A percentile compares a stretch with the other conserved stretches of the same genome.
Conservation (phyloP, 1,140 invertebrate genomes). For the Drosophila pseudoobscura region DNA sequence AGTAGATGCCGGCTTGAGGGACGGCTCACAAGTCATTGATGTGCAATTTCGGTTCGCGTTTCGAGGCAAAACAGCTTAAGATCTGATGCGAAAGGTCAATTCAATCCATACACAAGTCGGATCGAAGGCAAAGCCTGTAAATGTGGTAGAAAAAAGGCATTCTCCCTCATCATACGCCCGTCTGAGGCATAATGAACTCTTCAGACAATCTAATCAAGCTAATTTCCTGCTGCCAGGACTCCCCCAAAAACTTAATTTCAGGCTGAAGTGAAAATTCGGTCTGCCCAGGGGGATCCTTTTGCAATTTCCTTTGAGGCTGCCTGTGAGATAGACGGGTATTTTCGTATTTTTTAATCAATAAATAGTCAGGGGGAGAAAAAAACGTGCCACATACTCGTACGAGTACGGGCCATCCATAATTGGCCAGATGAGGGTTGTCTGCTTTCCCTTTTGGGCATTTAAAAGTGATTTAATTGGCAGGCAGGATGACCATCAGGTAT, state of each 20-base stretch:
- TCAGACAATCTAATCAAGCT: constrained; percentile 47
- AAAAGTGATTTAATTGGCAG: constrained; percentile 45
- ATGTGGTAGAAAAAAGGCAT: not conserved
- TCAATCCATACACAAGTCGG: not conserved
- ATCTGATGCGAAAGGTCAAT: not conserved
- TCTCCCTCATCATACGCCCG: not conserved
- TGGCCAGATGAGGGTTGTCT: constrained; percentile 34
- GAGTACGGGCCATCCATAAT: constrained; percentile 18
- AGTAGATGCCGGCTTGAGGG: not conserved
- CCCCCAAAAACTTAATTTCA: constrained; percentile 8
- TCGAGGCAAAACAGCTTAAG: constrained; percentile 11
- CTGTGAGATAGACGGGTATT: not conserved
- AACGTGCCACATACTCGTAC: no score
- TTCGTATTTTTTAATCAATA: constrained; percentile 33
- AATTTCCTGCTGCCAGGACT: constrained; percentile 23
- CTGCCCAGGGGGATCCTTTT: constrained; percentile 1
- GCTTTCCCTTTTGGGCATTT: constrained; percentile 19
- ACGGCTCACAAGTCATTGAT: not conserved
- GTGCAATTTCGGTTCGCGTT: constrained; percentile 13
- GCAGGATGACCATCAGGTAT: not conserved
- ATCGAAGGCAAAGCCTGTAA: no score
- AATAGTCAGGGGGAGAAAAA: not conserved
- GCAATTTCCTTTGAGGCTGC: constrained; percentile 36
- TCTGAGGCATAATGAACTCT: constrained; percentile 26
- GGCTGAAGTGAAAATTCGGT: constrained; percentile 8